These are phyloP conservation scores for Xestia c-nigrum DNA, from an alignment of 2,888 invertebrate species.

Conservation along the genomic window DNA sequence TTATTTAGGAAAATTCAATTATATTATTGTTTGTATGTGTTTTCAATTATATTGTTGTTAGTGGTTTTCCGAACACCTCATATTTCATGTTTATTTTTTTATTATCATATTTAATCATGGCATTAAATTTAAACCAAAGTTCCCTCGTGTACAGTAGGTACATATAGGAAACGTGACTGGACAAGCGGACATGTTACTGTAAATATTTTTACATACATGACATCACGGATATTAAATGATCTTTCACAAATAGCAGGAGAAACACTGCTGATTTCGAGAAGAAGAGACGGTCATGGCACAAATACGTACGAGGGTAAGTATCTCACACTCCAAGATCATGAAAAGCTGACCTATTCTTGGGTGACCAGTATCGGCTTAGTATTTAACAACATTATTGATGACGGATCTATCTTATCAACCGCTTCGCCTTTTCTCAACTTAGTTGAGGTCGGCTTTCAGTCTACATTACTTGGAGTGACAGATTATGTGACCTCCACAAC, in stretches of 20 bases:
- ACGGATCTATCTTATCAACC: neutral
- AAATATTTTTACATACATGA: slow-evolving; percentile 40
- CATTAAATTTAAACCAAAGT: slow-evolving; percentile 34
- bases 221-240: slow-evolving; percentile 40
- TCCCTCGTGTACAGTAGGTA: neutral
- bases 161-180: slow-evolving; percentile 19
- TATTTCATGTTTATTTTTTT: no score
- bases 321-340: neutral
- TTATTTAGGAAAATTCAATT: neutral
- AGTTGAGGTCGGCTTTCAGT: neutral
- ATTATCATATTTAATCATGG: neutral
- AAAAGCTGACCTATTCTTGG: neutral
- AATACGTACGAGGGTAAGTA: neutral
- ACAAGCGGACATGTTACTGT: slow-evolving; percentile 23
- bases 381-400: neutral
- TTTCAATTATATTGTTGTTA: neutral
- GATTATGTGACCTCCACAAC: neutral
- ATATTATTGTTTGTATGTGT: no score
- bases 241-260: neutral
- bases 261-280: neutral
- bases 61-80: slow-evolving; percentile 7
- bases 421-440: neutral
- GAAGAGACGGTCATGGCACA: neutral
- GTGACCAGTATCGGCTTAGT: neutral
- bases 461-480: neutral